Evolutionary conservation across 1,140 invertebrate genomes (phyloP).

Genomic region (Hylyphantes graminicola): DNA sequence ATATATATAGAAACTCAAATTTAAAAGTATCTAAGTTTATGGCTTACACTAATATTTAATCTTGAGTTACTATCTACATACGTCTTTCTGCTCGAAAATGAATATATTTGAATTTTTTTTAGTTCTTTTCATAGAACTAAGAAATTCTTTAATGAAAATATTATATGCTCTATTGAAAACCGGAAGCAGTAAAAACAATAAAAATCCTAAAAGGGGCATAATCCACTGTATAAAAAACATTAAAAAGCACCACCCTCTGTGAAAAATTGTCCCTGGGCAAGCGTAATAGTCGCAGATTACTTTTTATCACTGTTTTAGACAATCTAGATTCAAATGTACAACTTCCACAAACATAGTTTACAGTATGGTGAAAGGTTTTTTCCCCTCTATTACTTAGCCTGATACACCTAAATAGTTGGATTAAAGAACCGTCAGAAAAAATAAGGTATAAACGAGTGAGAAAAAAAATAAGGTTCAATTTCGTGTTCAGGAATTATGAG

Average conservation of each 20-base stretch:
- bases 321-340: slow-evolving; percentile 14
- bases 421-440: too few relatives aligned
- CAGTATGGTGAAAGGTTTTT: background rate
- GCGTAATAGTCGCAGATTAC: slow-evolving; percentile 1
- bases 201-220: slow-evolving; percentile 6
- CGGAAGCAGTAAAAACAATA: background rate
- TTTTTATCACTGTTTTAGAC: slow-evolving; percentile 29
- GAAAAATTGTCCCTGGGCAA: slow-evolving; percentile 12
- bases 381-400: too few relatives aligned
- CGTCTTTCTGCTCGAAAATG: too few relatives aligned
- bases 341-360: background rate
- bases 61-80: too few relatives aligned
- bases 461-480: background rate
- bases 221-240: slow-evolving; percentile 25
- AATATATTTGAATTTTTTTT: too few relatives aligned
- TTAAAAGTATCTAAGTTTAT: too few relatives aligned
- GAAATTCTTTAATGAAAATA: background rate
- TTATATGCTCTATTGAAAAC: background rate
- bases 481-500: background rate
- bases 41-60: too few relatives aligned
- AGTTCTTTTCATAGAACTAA: background rate
- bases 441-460: background rate
- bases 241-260: slow-evolving; percentile 14
- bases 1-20: too few relatives aligned
- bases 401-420: too few relatives aligned